A percentile compares a stretch with the other conserved stretches of the same genome.
Conservation (phyloP, 2,797 vertebrate genomes). For the Amniataba percoides region DNA sequence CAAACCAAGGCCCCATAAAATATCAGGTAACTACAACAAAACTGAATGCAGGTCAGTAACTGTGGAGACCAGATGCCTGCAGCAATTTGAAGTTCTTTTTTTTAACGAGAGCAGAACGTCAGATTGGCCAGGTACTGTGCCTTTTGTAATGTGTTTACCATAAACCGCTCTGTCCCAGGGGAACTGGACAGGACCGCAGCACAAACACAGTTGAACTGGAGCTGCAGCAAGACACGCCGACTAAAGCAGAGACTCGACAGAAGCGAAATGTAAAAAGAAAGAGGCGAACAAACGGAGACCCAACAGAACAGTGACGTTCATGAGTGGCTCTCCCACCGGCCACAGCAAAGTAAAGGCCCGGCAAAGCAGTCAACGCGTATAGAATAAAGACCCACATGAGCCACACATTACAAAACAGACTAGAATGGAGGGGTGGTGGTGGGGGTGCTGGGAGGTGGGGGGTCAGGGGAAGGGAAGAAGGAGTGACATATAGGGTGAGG, state of each 20-base stretch:
- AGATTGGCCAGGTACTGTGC: slow-evolving; percentile 64
- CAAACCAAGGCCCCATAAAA: slow-evolving; percentile 79
- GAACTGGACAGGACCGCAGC: slow-evolving; percentile 54
- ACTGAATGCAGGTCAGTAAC: slow-evolving; percentile 73
- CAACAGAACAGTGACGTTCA: slow-evolving; percentile 67
- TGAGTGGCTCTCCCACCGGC: slow-evolving; percentile 76
- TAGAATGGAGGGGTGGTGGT: background rate
- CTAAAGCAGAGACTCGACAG: slow-evolving; percentile 28
- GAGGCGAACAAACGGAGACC: slow-evolving; percentile 39
- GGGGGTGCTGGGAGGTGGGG: slow-evolving; percentile 6
- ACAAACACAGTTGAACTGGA: slow-evolving; percentile 41
- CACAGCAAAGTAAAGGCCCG: slow-evolving; percentile 73
- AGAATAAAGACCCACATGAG: slow-evolving; percentile 67
- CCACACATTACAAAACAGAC: slow-evolving; percentile 54
- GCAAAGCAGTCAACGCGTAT: slow-evolving; percentile 64
- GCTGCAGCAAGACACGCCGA: slow-evolving; percentile 38
- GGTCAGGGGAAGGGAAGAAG: slow-evolving; percentile 35
- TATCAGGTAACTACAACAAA: slow-evolving; percentile 87
- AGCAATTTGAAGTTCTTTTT: slow-evolving; percentile 65
- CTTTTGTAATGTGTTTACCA: slow-evolving; percentile 66
- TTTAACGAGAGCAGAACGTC: slow-evolving; percentile 70
- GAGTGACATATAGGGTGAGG: slow-evolving; percentile 67
- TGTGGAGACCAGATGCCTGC: slow-evolving; percentile 76
- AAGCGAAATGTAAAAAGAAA: slow-evolving; percentile 48
- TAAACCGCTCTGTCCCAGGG: slow-evolving; percentile 55